Evolutionary conservation across 2,888 invertebrate genomes (phyloP), one percentile per base, ranked within the genome.

Genomic region (Rhagophthalmus giganteus): DNA sequence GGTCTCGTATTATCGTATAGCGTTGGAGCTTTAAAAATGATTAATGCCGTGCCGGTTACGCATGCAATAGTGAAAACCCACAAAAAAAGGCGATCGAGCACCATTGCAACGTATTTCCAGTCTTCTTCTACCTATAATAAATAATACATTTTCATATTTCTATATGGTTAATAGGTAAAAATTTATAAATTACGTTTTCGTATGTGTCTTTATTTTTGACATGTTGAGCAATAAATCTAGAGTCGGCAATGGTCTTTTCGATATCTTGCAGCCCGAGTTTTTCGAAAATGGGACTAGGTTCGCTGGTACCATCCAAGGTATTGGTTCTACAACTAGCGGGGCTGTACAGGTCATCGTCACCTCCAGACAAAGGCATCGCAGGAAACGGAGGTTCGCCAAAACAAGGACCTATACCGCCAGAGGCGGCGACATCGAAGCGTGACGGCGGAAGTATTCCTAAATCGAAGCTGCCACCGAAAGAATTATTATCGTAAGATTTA

Each of bases 91-190:
- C 97, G 85, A 79, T 97, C 97, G 74, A 97, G 81, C 59, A 97
- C 96, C 94, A 96, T 91, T 46, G 87, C 87, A 51, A 97, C 94
- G 79, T 94, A 97, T 76, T 96, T 96, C 97, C 97, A 97, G 78
- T 97, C 97, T 78, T 95, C 94, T 76, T 90, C 91, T 68, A 94
- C 91, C 93, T 93, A 77, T 1, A 75, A 72, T 39, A 54, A 13
- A 52, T 59, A 37, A 24, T 6, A 6, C 7, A 24, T 6, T 24
- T 24, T 24, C 7, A 24, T 6, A 5, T 6, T 24, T 24, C 5
- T 24, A 24, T 5, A 9, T 27, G 27, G 8, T 9, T n/a, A n/a
- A n/a, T n/a, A n/a, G n/a, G n/a, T n/a, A n/a, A n/a, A n/a, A n/a
- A n/a, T n/a, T n/a, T n/a, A n/a, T n/a, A n/a, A n/a, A n/a, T 88